Conservation (phyloP, 1,140 invertebrate genomes). For the Papilio polyxenes region DNA sequence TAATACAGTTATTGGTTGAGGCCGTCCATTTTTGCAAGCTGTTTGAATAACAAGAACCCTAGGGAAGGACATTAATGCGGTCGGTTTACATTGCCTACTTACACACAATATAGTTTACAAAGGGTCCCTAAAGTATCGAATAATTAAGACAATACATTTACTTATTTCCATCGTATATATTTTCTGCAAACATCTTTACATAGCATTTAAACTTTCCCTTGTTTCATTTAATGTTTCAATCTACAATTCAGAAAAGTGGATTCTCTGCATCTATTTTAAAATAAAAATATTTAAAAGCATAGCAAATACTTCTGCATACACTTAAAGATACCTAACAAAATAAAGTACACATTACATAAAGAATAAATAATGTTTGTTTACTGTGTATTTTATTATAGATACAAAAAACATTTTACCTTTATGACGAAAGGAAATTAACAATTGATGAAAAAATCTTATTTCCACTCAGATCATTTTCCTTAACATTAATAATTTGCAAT, state of each 20-base stretch:
- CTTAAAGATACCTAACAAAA: too few species aligned
- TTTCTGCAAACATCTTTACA: too few species aligned
- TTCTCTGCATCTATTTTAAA: too few species aligned
- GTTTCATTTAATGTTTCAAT: too few species aligned
- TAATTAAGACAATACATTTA: neutral
- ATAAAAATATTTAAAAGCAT: too few species aligned
- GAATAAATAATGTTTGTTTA: too few species aligned
- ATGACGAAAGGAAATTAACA: slow-evolving; percentile 2
- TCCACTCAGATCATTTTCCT: neutral
- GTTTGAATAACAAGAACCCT: slow-evolving; percentile 2
- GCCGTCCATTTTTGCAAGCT: neutral
- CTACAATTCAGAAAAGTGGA: neutral
- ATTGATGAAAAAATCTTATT: neutral
- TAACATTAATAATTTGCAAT: neutral
- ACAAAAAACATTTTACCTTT: neutral
- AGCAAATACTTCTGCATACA: neutral
- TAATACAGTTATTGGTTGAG: neutral
- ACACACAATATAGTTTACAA: neutral
- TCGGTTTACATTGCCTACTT: slow-evolving; percentile 6
- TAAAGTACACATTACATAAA: too few species aligned
- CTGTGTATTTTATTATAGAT: neutral
- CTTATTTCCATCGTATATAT: neutral
- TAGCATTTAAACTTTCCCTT: neutral
- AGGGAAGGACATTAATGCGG: neutral
- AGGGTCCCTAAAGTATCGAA: neutral